Base-by-base conservation (phyloP, 2,888 invertebrate genomes). In the Drosophila siamana region DNA sequence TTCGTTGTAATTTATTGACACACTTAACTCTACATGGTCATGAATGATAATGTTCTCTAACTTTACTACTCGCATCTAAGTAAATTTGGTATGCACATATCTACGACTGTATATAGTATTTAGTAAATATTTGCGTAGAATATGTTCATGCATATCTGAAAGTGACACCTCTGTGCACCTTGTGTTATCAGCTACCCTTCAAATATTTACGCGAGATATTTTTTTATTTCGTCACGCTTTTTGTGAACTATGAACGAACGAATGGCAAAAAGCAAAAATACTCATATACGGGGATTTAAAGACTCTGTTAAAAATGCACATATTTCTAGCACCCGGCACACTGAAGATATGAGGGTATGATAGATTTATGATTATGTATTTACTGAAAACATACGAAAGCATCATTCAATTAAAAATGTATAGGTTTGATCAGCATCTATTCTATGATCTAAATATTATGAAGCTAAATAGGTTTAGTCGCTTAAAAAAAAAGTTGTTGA, bases 161-260 rank as follows among this genome's bases (percentile, higher is more conserved):
- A 50, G 5, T 44, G 46, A 40, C 60, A 41, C 24, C 30, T 40
- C 11, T 40, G 6, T 22, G 28, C 1, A 30, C n/a, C 7, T 13
- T 40, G 30, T 8, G 8, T 41, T 43, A 54, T 60, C 57, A 36
- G 36, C 6, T 33, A 7, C 8, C 22, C 13, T 44, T 24, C 50
- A 22, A 54, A 51, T 62, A 36, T 55, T 55, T 59, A 19, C 33
- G n/a, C 15, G 26, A 30, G 4, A 11, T 40, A 40, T 11, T 41
- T 11, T 19, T 24, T 44, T 16, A 33, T 36, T 36, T 40, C 26
- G 40, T 60, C 55, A 52, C 28, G 19, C 19, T 15, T 13, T 15
- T 26, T 36, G 19, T 44, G 7, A 30, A 36, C 43, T 15, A 36
- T 50, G 28, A 6, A 24, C 38, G 13, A 16, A 38, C 9, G 11